A percentile compares a stretch with the other conserved stretches of the same genome.
Conservation (phyloP, 2,113 vertebrate genomes). For the Hippocampus barbouri region DNA sequence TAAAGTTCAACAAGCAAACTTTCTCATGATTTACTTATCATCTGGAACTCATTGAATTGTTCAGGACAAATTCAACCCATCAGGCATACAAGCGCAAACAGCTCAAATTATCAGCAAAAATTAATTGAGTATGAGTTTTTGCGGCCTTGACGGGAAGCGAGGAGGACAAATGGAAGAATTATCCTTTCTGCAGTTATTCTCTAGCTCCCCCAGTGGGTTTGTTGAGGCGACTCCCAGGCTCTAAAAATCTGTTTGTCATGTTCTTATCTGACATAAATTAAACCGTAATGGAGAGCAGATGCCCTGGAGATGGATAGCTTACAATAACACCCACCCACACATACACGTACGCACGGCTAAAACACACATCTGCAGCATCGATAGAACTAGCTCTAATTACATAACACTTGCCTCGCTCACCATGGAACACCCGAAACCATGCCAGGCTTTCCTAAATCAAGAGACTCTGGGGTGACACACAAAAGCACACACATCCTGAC, state of each 20-base stretch:
- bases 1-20: not conserved
- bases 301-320: conserved; percentile 43
- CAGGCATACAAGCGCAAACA: conserved; percentile 40
- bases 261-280: conserved; percentile 71
- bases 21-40: not conserved
- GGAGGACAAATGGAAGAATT: conserved; percentile 15
- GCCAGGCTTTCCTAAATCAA: conserved; percentile 36
- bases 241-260: conserved; percentile 59
- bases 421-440: conserved; percentile 24
- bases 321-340: conserved; percentile 41
- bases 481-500: conserved; percentile 6
- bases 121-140: conserved; percentile 28
- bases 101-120: conserved; percentile 55
- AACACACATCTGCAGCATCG: conserved; percentile 52
- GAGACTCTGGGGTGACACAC: conserved; percentile 18
- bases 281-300: conserved; percentile 67
- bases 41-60: not conserved
- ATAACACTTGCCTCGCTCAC: conserved; percentile 48
- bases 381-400: conserved; percentile 59
- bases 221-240: conserved; percentile 41
- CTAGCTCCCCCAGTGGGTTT: conserved; percentile 59
- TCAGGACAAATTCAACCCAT: conserved; percentile 43
- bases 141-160: conserved; percentile 26
- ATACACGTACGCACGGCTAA: conserved; percentile 21
- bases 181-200: conserved; percentile 31